Percentiles rank a stretch among this genome's conserved stretches.
Conservation (phyloP, 2,888 invertebrate genomes). For the Peribatodes rhomboidaria region DNA sequence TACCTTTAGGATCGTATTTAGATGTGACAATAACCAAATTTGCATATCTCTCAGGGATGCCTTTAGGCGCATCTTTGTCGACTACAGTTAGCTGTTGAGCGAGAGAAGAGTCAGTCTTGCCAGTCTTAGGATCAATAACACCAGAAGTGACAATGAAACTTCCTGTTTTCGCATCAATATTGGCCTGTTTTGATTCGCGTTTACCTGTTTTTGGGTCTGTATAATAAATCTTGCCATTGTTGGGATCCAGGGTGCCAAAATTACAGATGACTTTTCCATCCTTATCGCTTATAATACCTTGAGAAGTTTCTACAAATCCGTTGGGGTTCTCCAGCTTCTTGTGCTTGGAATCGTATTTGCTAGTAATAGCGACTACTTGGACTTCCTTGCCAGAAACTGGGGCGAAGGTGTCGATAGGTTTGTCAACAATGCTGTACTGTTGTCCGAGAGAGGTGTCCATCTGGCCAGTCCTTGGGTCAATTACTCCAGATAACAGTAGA, state of each 20-base stretch:
- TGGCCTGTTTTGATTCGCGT: slow-evolving; percentile 87
- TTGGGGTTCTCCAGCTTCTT: slow-evolving; percentile 87
- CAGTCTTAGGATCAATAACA: slow-evolving; percentile 88
- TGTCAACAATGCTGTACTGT: slow-evolving; percentile 87
- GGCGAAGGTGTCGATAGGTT: slow-evolving; percentile 81
- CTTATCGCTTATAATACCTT: slow-evolving; percentile 88
- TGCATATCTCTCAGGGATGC: slow-evolving; percentile 79
- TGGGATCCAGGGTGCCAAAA: slow-evolving; percentile 87
- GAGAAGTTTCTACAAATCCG: slow-evolving; percentile 83
- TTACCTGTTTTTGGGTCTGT: slow-evolving; percentile 88
- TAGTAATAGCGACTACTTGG: slow-evolving; percentile 87
- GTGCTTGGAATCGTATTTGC: slow-evolving; percentile 87
- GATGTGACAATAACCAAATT: slow-evolving; percentile 85
- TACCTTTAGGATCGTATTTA: slow-evolving; percentile 86
- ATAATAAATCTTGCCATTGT: slow-evolving; percentile 86
- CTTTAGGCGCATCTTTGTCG: slow-evolving; percentile 78
- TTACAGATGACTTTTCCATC: slow-evolving; percentile 90
- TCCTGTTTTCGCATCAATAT: slow-evolving; percentile 84
- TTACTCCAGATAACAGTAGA: slow-evolving; percentile 82
- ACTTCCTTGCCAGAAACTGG: slow-evolving; percentile 79
- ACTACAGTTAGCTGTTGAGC: slow-evolving; percentile 85
- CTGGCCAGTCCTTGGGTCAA: slow-evolving; percentile 87
- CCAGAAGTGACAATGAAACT: slow-evolving; percentile 87
- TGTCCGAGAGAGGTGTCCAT: slow-evolving; percentile 86
- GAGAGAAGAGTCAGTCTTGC: slow-evolving; percentile 88